phyloP scores from a whole-genome alignment of 2,113 vertebrate species.

The Charadrius vociferus region DNA sequence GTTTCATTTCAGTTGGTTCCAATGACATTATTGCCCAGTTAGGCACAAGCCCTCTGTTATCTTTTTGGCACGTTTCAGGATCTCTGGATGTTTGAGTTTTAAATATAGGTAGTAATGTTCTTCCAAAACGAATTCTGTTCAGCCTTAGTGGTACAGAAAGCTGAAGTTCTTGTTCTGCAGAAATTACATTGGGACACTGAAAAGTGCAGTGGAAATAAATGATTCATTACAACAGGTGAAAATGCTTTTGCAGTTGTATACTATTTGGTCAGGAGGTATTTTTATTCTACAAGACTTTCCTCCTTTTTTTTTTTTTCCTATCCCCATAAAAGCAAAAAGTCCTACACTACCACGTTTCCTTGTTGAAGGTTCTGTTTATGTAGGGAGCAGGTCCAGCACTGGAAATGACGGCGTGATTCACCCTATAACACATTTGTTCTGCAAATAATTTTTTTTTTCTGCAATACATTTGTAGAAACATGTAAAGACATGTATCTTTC shows the following conservation, averaged over 20 bases:
- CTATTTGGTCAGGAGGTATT: conserved; percentile 3
- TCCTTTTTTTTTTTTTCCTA: background rate
- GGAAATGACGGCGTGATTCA: background rate
- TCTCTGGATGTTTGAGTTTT: background rate
- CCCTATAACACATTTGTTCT: background rate
- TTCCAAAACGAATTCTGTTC: background rate
- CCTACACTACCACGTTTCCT: background rate
- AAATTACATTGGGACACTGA: background rate
- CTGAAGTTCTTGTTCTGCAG: background rate
- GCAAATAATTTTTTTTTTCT: background rate
- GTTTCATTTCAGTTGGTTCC: background rate
- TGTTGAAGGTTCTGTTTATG: background rate
- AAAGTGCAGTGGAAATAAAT: conserved; percentile 12
- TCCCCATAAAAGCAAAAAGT: background rate
- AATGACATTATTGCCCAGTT: background rate
- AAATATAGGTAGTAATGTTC: background rate
- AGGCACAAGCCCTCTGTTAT: background rate
- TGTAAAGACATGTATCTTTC: background rate
- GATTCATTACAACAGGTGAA: conserved; percentile 57
- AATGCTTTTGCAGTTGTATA: conserved; percentile 12
- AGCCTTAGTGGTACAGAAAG: background rate
- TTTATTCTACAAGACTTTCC: background rate
- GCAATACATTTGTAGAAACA: background rate
- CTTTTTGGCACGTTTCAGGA: background rate
- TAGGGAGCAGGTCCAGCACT: background rate